phyloP scores from a whole-genome alignment of 1,140 invertebrate species.

The Danaus melanippus region DNA sequence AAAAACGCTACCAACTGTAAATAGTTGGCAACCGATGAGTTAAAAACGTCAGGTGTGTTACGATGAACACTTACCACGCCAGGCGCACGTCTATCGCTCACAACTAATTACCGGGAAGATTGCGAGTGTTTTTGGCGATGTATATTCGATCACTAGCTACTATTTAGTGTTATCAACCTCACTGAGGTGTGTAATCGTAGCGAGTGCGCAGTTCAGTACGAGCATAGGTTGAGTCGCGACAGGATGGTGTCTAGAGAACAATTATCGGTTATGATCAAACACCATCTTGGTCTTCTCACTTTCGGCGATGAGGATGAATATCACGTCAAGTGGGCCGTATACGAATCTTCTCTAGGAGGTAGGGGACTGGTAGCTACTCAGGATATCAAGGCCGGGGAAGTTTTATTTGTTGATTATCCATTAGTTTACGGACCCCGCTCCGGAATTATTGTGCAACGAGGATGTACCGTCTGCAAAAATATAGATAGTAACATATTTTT shows the following conservation, averaged over 20 bases:
- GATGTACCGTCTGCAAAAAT: slow-evolving; percentile 74
- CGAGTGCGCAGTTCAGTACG: slow-evolving; percentile 55
- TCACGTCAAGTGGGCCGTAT: slow-evolving; percentile 61
- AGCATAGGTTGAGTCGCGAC: slow-evolving; percentile 47
- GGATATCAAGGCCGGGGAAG: slow-evolving; percentile 76
- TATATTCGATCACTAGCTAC: slow-evolving; percentile 37
- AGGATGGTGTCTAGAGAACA: slow-evolving; percentile 67
- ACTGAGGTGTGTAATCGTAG: slow-evolving; percentile 53
- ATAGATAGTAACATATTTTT: slow-evolving; percentile 56
- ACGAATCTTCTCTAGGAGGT: slow-evolving; percentile 73
- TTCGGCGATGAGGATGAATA: slow-evolving; percentile 28
- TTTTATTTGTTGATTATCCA: slow-evolving; percentile 79
- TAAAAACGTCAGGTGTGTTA: slow-evolving; percentile 38
- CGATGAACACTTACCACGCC: slow-evolving; percentile 34
- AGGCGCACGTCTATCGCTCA: slow-evolving; percentile 42
- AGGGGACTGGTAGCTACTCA: slow-evolving; percentile 78
- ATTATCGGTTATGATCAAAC: slow-evolving; percentile 58
- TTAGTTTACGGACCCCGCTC: slow-evolving; percentile 76
- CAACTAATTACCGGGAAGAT: slow-evolving; percentile 51
- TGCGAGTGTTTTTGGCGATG: slow-evolving; percentile 45
- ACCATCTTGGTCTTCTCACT: slow-evolving; percentile 48
- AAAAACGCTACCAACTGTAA: slow-evolving; percentile 23
- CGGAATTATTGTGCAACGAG: slow-evolving; percentile 54
- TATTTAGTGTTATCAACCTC: slow-evolving; percentile 56
- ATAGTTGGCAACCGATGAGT: slow-evolving; percentile 44